Conservation (phyloP, 2,797 vertebrate genomes). For the Phoeniculus purpureus region DNA sequence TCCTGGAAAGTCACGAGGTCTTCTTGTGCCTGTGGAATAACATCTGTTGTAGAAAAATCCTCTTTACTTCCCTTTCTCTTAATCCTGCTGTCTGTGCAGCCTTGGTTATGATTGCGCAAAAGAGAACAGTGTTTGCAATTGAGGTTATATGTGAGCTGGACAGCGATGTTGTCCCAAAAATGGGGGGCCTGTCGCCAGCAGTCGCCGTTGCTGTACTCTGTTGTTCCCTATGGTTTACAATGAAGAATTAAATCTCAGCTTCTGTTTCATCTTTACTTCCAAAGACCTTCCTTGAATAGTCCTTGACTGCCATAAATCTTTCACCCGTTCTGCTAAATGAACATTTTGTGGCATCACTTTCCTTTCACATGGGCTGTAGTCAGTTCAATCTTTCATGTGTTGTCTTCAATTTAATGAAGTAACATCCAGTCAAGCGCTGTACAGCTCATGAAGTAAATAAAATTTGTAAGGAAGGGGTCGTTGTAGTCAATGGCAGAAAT, state of each 20-base stretch:
- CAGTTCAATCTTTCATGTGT: neutral
- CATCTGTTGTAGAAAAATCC: neutral
- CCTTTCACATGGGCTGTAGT: neutral
- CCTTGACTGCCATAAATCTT: neutral
- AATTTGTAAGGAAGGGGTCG: neutral
- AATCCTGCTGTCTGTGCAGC: neutral
- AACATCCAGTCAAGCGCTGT: neutral
- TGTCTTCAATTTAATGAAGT: neutral
- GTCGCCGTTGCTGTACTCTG: neutral
- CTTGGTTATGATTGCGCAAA: neutral
- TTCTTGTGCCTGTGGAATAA: neutral
- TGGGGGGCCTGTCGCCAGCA: neutral
- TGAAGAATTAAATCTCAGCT: neutral
- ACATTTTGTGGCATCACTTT: neutral
- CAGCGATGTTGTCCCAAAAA: neutral
- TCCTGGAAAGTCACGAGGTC: neutral
- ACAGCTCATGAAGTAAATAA: slow-evolving; percentile 7
- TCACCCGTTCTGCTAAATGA: neutral
- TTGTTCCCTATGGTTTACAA: neutral
- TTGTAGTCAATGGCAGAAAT: neutral
- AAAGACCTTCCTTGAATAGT: neutral
- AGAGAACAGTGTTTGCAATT: neutral
- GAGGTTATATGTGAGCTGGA: neutral
- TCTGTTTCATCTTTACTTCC: neutral
- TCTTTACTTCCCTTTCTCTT: neutral